phyloP scores from a whole-genome alignment of 2,888 invertebrate species.

The Cepaea hortensis region DNA sequence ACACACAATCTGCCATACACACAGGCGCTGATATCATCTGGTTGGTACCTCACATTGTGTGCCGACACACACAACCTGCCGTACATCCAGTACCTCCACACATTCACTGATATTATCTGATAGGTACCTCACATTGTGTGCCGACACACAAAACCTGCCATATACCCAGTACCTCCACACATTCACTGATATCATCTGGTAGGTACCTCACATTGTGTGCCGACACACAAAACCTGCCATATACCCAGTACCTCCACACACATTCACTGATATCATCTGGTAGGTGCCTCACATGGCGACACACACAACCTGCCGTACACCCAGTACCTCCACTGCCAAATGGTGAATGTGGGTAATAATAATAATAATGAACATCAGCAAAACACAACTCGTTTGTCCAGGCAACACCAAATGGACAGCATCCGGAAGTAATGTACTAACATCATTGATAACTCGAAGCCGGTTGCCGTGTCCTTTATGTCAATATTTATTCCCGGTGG shows the following conservation, averaged over 20 bases:
- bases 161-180: slow-evolving; percentile 94
- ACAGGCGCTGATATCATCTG: too few species aligned
- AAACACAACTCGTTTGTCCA: too few species aligned
- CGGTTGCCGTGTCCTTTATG: too few species aligned
- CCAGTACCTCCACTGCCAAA: too few species aligned
- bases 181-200: slow-evolving; percentile 93
- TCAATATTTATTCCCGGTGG: too few species aligned
- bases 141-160: slow-evolving; percentile 92
- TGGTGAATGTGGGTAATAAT: slow-evolving; percentile 79
- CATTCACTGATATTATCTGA: slow-evolving; percentile 93
- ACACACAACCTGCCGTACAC: too few species aligned
- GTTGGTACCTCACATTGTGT: slow-evolving; percentile 82
- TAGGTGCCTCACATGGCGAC: slow-evolving; percentile 75
- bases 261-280: slow-evolving; percentile 93
- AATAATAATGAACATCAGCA: too few species aligned
- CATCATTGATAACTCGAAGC: too few species aligned
- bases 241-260: slow-evolving; percentile 61
- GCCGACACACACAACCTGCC: slow-evolving; percentile 93
- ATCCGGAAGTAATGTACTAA: too few species aligned
- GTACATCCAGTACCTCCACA: slow-evolving; percentile 93
- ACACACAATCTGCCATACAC: too few species aligned
- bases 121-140: slow-evolving; percentile 85
- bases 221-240: too few species aligned
- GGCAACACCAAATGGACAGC: too few species aligned
- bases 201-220: slow-evolving; percentile 63